These are phyloP conservation scores for Melanogrammus aeglefinus DNA, from an alignment of 2,797 vertebrate genomes.

Conservation along the genomic window DNA sequence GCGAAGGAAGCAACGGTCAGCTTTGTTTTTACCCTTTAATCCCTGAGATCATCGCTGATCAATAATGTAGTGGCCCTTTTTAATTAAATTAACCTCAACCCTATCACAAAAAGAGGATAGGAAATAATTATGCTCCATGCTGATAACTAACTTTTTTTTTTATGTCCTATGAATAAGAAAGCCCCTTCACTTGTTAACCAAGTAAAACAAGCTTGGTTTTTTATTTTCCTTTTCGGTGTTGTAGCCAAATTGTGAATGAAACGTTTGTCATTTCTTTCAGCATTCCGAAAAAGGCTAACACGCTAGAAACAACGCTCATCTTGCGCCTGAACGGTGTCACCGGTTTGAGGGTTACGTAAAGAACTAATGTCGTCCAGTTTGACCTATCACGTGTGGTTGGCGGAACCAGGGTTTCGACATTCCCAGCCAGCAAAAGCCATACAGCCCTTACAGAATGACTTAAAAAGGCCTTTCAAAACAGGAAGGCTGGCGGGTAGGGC, in stretches of 20 bases:
- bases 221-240: too few species aligned
- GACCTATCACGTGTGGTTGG: background rate
- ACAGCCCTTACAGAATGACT: slow-evolving; percentile 16
- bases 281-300: background rate
- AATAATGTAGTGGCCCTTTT: slow-evolving; percentile 4
- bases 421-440: background rate
- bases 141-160: background rate
- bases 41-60: background rate
- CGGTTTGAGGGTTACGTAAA: background rate
- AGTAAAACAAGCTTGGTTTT: too few species aligned
- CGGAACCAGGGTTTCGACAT: background rate
- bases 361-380: background rate
- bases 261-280: background rate
- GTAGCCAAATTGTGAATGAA: too few species aligned
- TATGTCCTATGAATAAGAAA: too few species aligned
- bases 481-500: slow-evolving; percentile 35
- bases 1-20: background rate
- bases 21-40: background rate
- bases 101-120: background rate
- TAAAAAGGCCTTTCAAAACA: slow-evolving; percentile 42
- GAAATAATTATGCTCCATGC: background rate
- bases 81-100: background rate
- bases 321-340: too few species aligned
- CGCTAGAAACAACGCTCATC: background rate
- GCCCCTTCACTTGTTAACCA: too few species aligned